phyloP scores from a whole-genome alignment of 2,113 vertebrate species.

The Bettongia penicillata region DNA sequence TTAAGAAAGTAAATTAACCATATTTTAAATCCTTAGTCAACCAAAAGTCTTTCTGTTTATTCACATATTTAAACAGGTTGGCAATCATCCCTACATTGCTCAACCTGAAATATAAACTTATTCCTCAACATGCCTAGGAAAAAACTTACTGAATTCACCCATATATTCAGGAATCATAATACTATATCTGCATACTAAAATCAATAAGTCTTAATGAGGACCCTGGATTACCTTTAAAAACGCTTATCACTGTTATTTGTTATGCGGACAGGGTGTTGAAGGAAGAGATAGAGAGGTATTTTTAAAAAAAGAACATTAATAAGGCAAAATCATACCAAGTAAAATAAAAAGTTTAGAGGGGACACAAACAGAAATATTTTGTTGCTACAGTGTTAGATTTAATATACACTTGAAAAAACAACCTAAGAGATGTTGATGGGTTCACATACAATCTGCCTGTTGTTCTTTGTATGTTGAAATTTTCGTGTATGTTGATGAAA shows the following conservation, averaged over 20 bases:
- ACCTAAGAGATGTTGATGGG: not conserved
- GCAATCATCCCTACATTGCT: not conserved
- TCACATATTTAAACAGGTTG: conserved; percentile 19
- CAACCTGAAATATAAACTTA: not conserved
- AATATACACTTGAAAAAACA: not conserved
- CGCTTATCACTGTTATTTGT: not conserved
- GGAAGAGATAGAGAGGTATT: not conserved
- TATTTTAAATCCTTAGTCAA: conserved; percentile 31
- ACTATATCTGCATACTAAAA: not conserved
- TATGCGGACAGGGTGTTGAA: not conserved
- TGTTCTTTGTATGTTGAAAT: not conserved
- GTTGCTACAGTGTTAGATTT: not conserved
- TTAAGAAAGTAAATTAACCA: not conserved
- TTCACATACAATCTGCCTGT: not conserved
- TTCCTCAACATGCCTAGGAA: not conserved
- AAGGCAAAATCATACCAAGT: not conserved
- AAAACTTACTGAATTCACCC: not conserved
- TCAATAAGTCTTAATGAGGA: not conserved
- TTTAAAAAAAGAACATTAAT: not conserved
- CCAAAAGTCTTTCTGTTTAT: not conserved
- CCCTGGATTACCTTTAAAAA: not conserved
- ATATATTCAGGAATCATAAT: not conserved
- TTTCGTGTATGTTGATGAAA: not conserved
- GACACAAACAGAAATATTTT: not conserved
- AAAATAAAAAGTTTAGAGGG: not conserved